Evolutionary conservation across 2,113 vertebrate genomes (phyloP).

Genomic region (Panthera tigris): DNA sequence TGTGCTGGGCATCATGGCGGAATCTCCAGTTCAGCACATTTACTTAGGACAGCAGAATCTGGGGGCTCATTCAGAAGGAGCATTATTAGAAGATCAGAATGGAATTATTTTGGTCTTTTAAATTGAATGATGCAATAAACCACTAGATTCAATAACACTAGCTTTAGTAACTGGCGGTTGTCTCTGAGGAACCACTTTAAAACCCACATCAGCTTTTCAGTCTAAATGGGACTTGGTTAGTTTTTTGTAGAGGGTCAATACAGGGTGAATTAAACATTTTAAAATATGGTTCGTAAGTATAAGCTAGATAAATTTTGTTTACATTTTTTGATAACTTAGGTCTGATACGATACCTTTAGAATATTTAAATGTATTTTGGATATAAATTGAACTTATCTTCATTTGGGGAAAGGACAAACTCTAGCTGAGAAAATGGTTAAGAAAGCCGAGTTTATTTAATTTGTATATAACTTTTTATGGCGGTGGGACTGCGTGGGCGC

Average conservation of each 20-base stretch:
- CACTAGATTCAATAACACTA: background rate
- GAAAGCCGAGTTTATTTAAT: slow-evolving; percentile 32
- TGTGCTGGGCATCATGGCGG: background rate
- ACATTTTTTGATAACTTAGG: slow-evolving; percentile 66
- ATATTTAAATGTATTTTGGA: slow-evolving; percentile 72
- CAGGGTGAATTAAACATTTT: slow-evolving; percentile 57
- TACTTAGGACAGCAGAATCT: background rate
- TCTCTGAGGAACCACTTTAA: background rate
- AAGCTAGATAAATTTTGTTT: slow-evolving; percentile 64
- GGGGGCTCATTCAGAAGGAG: background rate
- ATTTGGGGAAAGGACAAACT: slow-evolving; percentile 29
- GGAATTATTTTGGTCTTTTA: slow-evolving; percentile 24
- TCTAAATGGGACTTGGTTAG: background rate
- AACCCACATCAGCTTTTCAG: background rate
- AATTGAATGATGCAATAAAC: background rate
- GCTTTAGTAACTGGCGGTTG: slow-evolving; percentile 19
- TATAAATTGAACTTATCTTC: slow-evolving; percentile 48
- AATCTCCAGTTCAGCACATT: background rate
- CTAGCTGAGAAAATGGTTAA: slow-evolving; percentile 10
- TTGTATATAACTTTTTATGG: background rate
- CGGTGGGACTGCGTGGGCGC: background rate
- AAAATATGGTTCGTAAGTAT: background rate
- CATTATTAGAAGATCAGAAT: background rate
- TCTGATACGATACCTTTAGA: slow-evolving; percentile 2
- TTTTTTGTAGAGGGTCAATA: background rate